Evolutionary conservation across 2,888 invertebrate genomes (phyloP).

Genomic region (Agrilus biguttatus): DNA sequence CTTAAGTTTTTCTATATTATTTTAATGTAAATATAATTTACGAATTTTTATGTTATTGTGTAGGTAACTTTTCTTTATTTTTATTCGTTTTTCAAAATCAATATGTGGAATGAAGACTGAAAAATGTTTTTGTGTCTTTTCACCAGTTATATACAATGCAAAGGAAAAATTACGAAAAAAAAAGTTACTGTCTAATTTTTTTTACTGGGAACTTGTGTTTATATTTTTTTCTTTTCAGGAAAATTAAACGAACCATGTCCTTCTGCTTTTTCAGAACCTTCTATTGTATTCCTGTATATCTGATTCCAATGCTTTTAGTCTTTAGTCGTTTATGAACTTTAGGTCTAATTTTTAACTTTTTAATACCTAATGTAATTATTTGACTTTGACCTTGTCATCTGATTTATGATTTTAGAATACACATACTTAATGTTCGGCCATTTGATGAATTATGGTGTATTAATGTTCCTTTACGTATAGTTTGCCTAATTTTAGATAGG

Average conservation of each 20-base stretch:
- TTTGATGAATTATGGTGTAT: too few species aligned
- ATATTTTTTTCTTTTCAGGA: slow-evolving; percentile 57
- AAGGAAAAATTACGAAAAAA: slow-evolving; percentile 26
- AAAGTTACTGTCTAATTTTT: slow-evolving; percentile 1
- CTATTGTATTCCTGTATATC: slow-evolving; percentile 75
- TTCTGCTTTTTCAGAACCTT: slow-evolving; percentile 85
- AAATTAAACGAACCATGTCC: slow-evolving; percentile 67
- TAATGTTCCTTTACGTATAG: too few species aligned
- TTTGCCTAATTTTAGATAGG: too few species aligned
- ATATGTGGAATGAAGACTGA: slow-evolving; percentile 52
- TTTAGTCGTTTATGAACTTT: slow-evolving; percentile 81
- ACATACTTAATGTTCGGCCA: too few species aligned
- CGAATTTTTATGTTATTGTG: slow-evolving; percentile 43
- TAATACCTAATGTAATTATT: too few species aligned
- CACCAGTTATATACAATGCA: slow-evolving; percentile 52
- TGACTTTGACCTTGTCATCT: too few species aligned
- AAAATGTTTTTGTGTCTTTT: slow-evolving; percentile 53
- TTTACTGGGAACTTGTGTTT: slow-evolving; percentile 37
- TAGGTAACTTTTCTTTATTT: slow-evolving; percentile 32
- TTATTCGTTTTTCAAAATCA: slow-evolving; percentile 44
- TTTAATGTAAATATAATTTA: slow-evolving; percentile 37
- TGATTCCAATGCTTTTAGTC: slow-evolving; percentile 72
- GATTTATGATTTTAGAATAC: too few species aligned
- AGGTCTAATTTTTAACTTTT: too few species aligned
- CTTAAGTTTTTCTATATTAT: slow-evolving; percentile 41